Evolutionary conservation across 1,140 invertebrate species (phyloP).

Genomic region (Euglossa dilemma): DNA sequence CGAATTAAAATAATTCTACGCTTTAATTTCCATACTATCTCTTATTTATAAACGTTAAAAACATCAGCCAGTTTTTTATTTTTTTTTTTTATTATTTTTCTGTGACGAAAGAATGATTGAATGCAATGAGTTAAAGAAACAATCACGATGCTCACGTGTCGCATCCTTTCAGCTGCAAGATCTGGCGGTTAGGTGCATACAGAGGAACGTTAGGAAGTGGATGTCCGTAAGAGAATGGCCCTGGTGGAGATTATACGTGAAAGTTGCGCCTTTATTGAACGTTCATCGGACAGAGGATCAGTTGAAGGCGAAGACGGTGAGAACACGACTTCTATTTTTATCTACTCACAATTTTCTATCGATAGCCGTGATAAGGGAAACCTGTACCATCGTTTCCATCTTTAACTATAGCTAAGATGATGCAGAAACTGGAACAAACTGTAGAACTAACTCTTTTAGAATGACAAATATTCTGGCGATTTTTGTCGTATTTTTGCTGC

Average conservation of each 20-base stretch:
- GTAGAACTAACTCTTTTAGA: too few species aligned
- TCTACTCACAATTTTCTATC: neutral
- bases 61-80: too few species aligned
- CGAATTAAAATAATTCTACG: too few species aligned
- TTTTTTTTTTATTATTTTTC: too few species aligned
- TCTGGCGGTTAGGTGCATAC: slow-evolving; percentile 94
- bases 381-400: neutral
- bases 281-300: slow-evolving; percentile 97
- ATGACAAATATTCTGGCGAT: too few species aligned
- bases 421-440: too few species aligned
- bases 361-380: neutral
- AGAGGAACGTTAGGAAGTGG: slow-evolving; percentile 95
- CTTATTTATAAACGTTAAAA: too few species aligned
- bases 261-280: slow-evolving; percentile 94
- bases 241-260: slow-evolving; percentile 96
- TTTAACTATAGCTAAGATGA: neutral
- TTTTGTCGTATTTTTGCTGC: too few species aligned
- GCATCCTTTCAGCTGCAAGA: slow-evolving; percentile 87
- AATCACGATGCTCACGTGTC: neutral
- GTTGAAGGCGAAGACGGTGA: slow-evolving; percentile 89
- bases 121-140: too few species aligned
- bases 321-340: slow-evolving; percentile 32
- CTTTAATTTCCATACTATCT: too few species aligned
- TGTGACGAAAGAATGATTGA: too few species aligned
- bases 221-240: slow-evolving; percentile 95